Evolutionary conservation across 2,797 vertebrate species (phyloP), one percentile per base, ranked within the genome.

Genomic region (Aplochiton taeniatus): DNA sequence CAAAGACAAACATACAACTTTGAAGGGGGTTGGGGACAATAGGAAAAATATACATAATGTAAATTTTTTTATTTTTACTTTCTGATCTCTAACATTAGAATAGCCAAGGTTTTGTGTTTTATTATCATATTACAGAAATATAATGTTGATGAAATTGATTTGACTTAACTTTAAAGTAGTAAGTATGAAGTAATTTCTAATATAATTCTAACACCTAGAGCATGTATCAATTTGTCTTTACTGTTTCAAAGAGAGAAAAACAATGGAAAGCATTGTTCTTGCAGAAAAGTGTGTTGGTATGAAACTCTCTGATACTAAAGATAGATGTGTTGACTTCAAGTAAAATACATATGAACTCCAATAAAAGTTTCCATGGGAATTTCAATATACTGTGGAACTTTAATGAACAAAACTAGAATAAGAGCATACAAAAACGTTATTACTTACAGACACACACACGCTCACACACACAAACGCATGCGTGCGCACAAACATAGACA

Each of bases 271-370:
- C 9, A 47, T 58, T 63, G 70, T 69, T 75, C 51, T 66, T 44
- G 0, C 51, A 58, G 73, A 84, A 6, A 31, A 2, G 6, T 31
- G 2, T 31, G 31, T 31, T 31, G 2, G 31, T 31, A 31, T 31
- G 2, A 31, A 31, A 31, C 31, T 79, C 61, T 17, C 53, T 52
- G 61, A 75, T 66, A 83, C 41, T 0, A 10, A 73, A 81, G 78
- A 88, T 72, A 65, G 72, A 85, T 84, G 58, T 77, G 61, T 58
- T 65, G 77, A 83, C 77, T 86, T 84, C 67, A 76, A 83, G 82
- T n/a, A n/a, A n/a, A n/a, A n/a, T n/a, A n/a, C n/a, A n/a, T n/a
- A 86, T 83, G 72, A 83, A 72, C 81, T 83, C 79, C 76, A 74
- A n/a, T 47, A 44, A 80, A 66, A 73, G 69, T 31, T 31, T 31